A percentile compares a stretch with the other conserved stretches of the same genome.
These are phyloP conservation scores for Lepetodrilus schrolli DNA, from an alignment of 2,888 invertebrate genomes.

Conservation along the genomic window DNA sequence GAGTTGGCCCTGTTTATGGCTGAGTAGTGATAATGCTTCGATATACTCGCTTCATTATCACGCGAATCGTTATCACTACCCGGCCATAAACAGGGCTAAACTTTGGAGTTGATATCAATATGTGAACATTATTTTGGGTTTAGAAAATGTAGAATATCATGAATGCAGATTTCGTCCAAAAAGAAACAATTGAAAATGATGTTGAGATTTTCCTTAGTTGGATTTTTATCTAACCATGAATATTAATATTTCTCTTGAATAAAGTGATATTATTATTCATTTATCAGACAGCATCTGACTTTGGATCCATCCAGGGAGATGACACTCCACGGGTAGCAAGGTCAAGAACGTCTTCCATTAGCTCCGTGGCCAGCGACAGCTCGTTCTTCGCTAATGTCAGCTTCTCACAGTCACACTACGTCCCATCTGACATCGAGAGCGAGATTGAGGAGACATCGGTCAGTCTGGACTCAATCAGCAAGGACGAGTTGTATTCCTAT, in stretches of 20 bases:
- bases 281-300: constrained; percentile 44
- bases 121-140: no score
- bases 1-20: no score
- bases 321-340: constrained; percentile 56
- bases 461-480: constrained; percentile 58
- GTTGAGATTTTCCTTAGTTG: neutral
- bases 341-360: constrained; percentile 66
- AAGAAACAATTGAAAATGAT: no score
- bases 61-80: no score
- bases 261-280: neutral
- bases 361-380: constrained; percentile 65
- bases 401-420: constrained; percentile 57
- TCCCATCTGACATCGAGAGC: constrained; percentile 68
- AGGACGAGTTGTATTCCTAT: constrained; percentile 65
- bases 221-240: neutral
- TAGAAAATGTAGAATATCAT: no score
- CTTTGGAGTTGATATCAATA: no score
- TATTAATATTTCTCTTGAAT: neutral
- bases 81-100: no score
- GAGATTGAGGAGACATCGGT: constrained; percentile 63
- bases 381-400: constrained; percentile 61
- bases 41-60: no score
- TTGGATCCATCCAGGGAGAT: constrained; percentile 52
- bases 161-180: no score
- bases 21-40: no score